Evolutionary conservation across 2,888 invertebrate genomes (phyloP), one percentile per base, ranked within the genome.

Genomic region (Drosophila neotestacea): DNA sequence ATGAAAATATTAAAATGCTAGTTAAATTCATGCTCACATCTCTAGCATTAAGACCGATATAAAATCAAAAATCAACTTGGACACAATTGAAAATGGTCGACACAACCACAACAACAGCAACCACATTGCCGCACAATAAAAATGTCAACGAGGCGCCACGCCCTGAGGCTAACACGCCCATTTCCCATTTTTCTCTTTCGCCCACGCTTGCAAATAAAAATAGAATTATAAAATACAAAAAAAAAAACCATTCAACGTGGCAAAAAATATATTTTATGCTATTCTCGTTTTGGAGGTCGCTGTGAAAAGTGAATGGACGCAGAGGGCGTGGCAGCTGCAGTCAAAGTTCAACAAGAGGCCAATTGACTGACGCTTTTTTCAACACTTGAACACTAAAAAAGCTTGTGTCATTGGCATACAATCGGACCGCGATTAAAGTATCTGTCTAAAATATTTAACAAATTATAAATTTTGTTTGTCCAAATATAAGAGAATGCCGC

Each of bases 291-390:
- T 59, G 47, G 54, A 39, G 81, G 70, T 77, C 78, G 74, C 60
- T 61, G 36, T 61, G 66, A 42, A 55, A 11, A 32, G 54, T 32
- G 10, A 62, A 36, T 62, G 61, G 55, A 62, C 63, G 48, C 6
- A 22, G 38, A 42, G n/a, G 38, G 44, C 52, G 16, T 55, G 46
- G n/a, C 44, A 50, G 66, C 32, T 41, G 48, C 51, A 67, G 75
- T 70, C 65, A 42, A 73, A 79, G 84, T 79, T 88, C 81, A 73
- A 55, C 61, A 59, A 28, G 13, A 54, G 62, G 61, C 56, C 65
- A 77, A 72, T 74, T 74, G 70, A 79, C 56, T 36, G 28, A 27
- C 13, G 22, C 7, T 34, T 30, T 62, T 39, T 4, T 6, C 7
- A 27, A 22, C 11, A 51, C 10, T 50, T 3, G 22, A 41, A 16